Evolutionary conservation across 2,888 invertebrate genomes (phyloP), one percentile per base, ranked within the genome.

Genomic region (Oscheius onirici): DNA sequence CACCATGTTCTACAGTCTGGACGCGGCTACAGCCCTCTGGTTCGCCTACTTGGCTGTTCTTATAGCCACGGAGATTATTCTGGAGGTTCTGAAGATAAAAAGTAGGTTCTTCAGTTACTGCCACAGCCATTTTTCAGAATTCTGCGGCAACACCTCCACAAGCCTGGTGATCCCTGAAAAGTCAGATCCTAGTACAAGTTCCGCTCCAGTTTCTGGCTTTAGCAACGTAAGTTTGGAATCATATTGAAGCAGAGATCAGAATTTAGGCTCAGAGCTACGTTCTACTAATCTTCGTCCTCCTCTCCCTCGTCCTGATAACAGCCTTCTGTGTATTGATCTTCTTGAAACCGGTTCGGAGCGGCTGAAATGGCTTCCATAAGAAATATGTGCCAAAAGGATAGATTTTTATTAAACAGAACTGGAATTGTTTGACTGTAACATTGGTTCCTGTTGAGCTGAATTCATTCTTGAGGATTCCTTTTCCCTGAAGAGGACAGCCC

Each of bases 251-350:
- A 58, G 26, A 28, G 26, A 20, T 17, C n/a, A 40, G 11, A 43
- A 28, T 26, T 58, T 41, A 58, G 58, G 58, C 58, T 40, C 58
- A 58, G 20, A 58, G 58, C 24, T 58, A 58, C 41, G 58, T 41
- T 22, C 58, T 58, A 8, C 41, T 58, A 10, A 20, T 58, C 58
- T 58, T 41, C 40, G 40, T 58, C 24, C 8, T 58, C 13, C 13
- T 41, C 10, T 40, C 58, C 0, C 10, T 58, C 22, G 15, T n/a
- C 41, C 20, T 58, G 13, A 17, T 40, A n/a, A 11, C 17, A 15
- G 58, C 58, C 1, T 17, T 58, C 13, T 58, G 20, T 17, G 58
- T 58, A 13, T 20, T 58, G 17, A 20, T 58, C 3, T 58, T 58
- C 41, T 24, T 58, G 22, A 58, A 58, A 43, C 58, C 58, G 1